phyloP scores from a whole-genome alignment of 1,140 invertebrate species.

The Megalonaias nervosa region DNA sequence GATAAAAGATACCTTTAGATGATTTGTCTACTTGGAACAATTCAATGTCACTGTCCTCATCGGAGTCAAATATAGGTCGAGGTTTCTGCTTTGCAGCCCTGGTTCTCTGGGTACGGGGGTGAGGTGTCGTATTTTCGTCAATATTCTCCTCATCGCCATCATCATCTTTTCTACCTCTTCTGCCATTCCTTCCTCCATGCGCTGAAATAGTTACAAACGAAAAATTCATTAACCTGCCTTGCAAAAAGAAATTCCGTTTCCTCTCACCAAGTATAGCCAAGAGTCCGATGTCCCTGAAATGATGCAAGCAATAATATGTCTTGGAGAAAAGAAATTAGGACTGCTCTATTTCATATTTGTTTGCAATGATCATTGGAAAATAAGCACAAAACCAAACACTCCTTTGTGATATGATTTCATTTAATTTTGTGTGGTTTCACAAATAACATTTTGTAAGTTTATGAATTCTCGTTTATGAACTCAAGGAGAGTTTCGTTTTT shows the following conservation, averaged over 20 bases:
- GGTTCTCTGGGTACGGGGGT: constrained; percentile 17
- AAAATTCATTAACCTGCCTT: too few species aligned
- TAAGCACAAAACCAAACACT: too few species aligned
- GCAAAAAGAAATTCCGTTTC: neutral
- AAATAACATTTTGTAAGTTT: too few species aligned
- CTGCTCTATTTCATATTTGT: neutral
- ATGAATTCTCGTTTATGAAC: too few species aligned
- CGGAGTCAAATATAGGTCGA: constrained; percentile 53
- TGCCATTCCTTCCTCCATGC: constrained; percentile 18
- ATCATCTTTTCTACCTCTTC: constrained; percentile 22
- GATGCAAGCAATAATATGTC: neutral
- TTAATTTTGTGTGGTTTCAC: too few species aligned
- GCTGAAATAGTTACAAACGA: constrained; percentile 21
- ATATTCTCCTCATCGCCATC: constrained; percentile 47
- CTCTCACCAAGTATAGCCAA: neutral
- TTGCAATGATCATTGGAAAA: too few species aligned
- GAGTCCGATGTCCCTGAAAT: neutral
- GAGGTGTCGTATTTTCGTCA: constrained; percentile 35
- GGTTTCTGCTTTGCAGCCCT: constrained; percentile 44
- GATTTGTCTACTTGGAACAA: constrained; percentile 54
- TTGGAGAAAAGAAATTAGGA: neutral
- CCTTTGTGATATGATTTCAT: too few species aligned
- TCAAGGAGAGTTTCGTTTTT: too few species aligned
- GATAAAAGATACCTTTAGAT: constrained; percentile 27
- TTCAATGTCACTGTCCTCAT: constrained; percentile 61